Conservation (phyloP, 2,113 vertebrate species). For the Xenopus borealis region DNA sequence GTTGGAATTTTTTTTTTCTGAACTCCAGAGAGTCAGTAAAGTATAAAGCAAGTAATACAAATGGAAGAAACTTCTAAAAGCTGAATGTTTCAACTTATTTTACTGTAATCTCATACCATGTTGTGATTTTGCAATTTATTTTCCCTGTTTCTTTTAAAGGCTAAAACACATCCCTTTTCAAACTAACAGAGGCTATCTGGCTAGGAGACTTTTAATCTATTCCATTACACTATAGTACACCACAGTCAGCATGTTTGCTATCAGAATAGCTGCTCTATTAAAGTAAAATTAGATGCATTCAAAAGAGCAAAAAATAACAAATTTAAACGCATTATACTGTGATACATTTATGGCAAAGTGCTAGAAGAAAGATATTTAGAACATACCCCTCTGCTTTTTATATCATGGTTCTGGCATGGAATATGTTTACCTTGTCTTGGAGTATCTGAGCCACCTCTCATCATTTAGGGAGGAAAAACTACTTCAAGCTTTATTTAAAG, state of each 20-base stretch:
- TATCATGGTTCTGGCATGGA: too few species aligned
- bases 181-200: constrained; percentile 6
- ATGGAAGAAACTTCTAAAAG: constrained; percentile 27
- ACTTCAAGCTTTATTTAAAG: too few species aligned
- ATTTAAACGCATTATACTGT: too few species aligned
- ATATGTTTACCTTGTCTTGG: too few species aligned
- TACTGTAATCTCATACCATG: constrained; percentile 22
- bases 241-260: background rate
- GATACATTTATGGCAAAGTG: too few species aligned
- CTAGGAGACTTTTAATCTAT: constrained; percentile 21
- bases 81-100: constrained; percentile 23
- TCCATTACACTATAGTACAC: constrained; percentile 10
- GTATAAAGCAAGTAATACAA: constrained; percentile 25
- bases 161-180: constrained; percentile 4
- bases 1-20: constrained; percentile 21
- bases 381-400: too few species aligned
- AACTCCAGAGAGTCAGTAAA: constrained; percentile 28
- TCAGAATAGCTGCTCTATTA: background rate
- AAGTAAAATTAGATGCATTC: background rate
- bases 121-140: constrained; percentile 13
- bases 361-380: too few species aligned
- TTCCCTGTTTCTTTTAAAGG: background rate
- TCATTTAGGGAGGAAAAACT: too few species aligned
- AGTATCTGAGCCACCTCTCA: too few species aligned
- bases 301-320: background rate